Evolutionary conservation across 2,888 invertebrate genomes (phyloP), one percentile per base, ranked within the genome.

Genomic region (Xestia ashworthii): DNA sequence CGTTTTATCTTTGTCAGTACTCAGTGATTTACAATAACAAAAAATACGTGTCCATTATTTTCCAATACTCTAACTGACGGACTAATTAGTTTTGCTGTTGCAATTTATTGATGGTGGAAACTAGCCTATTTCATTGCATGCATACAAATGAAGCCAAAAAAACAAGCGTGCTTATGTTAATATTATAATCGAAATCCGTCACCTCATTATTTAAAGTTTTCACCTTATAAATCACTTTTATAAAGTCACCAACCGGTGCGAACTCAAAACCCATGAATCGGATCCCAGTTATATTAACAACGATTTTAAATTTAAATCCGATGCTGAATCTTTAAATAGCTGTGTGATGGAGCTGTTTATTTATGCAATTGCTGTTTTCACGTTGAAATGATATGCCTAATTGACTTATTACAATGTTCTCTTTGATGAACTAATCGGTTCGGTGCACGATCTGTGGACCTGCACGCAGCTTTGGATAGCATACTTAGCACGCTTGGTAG

Each of bases 261-360:
- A 73, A 53, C 82, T 89, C 88, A 88, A 89, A 89, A 87, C 89
- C 90, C 89, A 91, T 89, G 90, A 93, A 93, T 93, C 89, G 89
- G 87, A 89, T 88, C 86, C 86, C 91, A 89, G 90, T 91, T 84
- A 79, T 89, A 86, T 86, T 85, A 89, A 87, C 89, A 87, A 85
- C 93, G 92, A 93, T 94, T 94, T 93, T 92, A 93, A 92, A 89
- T 94, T 93, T 93, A 93, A 94, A 94, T 93, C 91, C 92, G 93
- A 93, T 91, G 88, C 89, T 94, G 94, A 94, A 94, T 95, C 89
- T 90, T 93, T 93, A 92, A 94, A 93, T 90, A 93, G 89, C 82
- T 68, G 86, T 85, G 91, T 91, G 92, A 93, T 93, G 91, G 89
- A 91, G 87, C 78, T 81, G 85, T 91, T 93, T 93, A 94, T 94